Conservation (phyloP, 2,797 vertebrate species). For the Hypotaenidia philippensis region DNA sequence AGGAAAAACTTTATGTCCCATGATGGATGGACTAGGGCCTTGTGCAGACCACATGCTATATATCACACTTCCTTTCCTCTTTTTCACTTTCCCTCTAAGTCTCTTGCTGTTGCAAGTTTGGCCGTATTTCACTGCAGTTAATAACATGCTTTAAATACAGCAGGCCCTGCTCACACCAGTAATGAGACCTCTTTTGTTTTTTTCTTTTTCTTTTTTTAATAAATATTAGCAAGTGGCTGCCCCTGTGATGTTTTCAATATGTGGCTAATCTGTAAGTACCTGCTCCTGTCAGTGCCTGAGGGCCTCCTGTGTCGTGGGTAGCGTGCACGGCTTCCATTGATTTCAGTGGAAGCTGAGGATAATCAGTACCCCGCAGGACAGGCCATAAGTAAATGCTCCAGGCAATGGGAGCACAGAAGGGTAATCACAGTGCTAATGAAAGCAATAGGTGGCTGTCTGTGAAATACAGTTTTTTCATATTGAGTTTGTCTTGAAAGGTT, state of each 20-base stretch:
- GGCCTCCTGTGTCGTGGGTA: background rate
- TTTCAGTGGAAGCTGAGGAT: conserved; percentile 1
- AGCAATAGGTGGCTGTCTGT: conserved; percentile 24
- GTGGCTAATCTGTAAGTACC: conserved; percentile 18
- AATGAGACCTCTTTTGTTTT: background rate
- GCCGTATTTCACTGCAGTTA: background rate
- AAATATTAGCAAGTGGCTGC: conserved; percentile 14
- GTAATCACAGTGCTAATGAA: conserved; percentile 42
- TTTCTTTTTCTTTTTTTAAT: background rate
- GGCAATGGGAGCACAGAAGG: conserved; percentile 9
- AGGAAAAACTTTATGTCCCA: background rate
- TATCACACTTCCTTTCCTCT: background rate
- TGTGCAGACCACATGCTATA: background rate
- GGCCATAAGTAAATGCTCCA: background rate
- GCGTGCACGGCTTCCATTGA: background rate
- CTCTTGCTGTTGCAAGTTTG: background rate
- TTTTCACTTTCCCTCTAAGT: background rate
- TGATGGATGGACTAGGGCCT: fast-evolving
- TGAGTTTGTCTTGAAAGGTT: background rate
- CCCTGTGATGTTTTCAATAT: conserved; percentile 47
- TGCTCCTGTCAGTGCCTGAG: background rate
- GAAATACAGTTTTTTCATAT: background rate
- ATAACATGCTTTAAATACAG: background rate
- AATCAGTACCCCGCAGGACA: conserved; percentile 60
- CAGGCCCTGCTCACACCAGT: background rate